Percentiles rank a stretch among this genome's conserved stretches.
Conservation (phyloP, 2,797 vertebrate genomes). For the Poliocrania exsul region DNA sequence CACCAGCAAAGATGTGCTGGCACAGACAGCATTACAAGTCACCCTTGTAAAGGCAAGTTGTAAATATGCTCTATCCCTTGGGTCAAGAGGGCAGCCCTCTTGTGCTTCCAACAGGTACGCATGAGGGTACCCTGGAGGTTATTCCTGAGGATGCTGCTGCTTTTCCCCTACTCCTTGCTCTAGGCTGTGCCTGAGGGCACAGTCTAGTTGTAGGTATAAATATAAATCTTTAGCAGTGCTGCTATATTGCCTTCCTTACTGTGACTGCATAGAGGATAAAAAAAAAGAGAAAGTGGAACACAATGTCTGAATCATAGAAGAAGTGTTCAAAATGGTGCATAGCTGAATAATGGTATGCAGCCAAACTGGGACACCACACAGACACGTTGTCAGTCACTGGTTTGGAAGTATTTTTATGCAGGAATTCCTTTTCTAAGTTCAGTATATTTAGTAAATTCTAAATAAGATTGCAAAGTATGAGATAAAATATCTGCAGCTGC, state of each 20-base stretch:
- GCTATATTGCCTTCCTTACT: neutral
- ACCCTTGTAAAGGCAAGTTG: neutral
- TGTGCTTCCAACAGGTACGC: neutral
- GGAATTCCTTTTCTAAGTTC: conserved; percentile 9
- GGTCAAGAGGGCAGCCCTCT: neutral
- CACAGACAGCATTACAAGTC: neutral
- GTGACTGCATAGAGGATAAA: neutral
- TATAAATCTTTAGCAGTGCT: neutral
- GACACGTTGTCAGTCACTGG: neutral
- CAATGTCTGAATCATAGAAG: conserved; percentile 7
- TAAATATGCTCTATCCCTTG: accelerated
- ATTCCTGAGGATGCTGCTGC: neutral
- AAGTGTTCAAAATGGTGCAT: neutral
- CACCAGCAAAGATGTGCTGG: neutral
- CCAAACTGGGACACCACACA: neutral
- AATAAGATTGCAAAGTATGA: neutral
- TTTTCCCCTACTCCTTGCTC: neutral
- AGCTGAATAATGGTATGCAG: neutral
- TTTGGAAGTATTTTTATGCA: neutral
- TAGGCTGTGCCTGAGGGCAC: neutral
- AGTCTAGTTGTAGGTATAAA: neutral
- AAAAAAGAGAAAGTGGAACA: conserved; percentile 9
- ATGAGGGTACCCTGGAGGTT: neutral
- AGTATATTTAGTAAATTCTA: neutral
- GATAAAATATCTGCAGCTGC: conserved; percentile 21